These are phyloP conservation scores for Corella eumyota DNA, from an alignment of 23 tunicate genomes.

Conservation along the genomic window DNA sequence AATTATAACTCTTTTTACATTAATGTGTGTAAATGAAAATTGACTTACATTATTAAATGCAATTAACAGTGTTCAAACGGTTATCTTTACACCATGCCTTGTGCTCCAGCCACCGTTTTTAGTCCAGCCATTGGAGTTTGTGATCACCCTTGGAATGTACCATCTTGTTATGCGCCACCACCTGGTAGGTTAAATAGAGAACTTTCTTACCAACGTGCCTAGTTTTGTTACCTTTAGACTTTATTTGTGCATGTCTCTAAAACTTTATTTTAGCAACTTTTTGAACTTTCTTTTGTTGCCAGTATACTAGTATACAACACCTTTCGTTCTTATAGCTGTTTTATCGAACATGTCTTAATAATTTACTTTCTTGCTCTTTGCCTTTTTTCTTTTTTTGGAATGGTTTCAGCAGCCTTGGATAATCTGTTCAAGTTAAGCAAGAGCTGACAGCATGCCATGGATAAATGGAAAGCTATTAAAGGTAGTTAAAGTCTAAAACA, in stretches of 20 bases:
- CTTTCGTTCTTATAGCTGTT: too few relatives aligned
- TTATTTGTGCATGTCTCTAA: not conserved
- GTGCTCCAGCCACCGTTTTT: constrained; percentile 25
- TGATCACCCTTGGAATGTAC: constrained; percentile 24
- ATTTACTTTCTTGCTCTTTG: too few relatives aligned
- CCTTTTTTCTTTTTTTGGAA: too few relatives aligned
- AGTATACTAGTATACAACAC: too few relatives aligned
- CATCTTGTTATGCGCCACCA: constrained; percentile 6
- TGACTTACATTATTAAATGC: not conserved
- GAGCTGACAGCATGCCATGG: too few relatives aligned
- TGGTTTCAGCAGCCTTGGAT: too few relatives aligned
- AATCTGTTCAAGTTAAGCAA: too few relatives aligned
- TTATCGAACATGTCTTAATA: too few relatives aligned
- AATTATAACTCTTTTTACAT: not conserved
- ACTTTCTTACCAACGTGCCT: not conserved
- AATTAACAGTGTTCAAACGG: constrained; percentile 16
- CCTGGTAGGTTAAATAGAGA: not conserved
- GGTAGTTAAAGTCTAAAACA: too few relatives aligned
- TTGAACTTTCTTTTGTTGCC: too few relatives aligned
- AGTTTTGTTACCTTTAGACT: not conserved
- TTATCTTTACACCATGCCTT: constrained; percentile 14
- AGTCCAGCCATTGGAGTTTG: constrained; percentile 25
- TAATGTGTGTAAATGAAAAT: not conserved
- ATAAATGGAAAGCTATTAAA: too few relatives aligned
- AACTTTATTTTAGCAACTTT: too few relatives aligned